These are phyloP conservation scores for Drosophila incognita DNA, from an alignment of 2,888 invertebrate genomes.

Conservation along the genomic window DNA sequence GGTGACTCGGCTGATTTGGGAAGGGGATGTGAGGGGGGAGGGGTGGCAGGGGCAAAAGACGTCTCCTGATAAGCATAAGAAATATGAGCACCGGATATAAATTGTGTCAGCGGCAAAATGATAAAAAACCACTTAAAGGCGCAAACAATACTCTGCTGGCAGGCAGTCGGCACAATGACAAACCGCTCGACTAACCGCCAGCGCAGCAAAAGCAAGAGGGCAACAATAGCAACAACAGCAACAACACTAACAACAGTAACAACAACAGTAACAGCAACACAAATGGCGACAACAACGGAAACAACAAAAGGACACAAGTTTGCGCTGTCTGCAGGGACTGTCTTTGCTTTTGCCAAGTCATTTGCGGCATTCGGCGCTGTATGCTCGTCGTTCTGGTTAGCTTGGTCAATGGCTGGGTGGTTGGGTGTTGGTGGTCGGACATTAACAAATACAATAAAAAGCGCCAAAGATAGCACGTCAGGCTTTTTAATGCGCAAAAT, in stretches of 20 bases:
- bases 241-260: constrained; percentile 57
- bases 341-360: constrained; percentile 71
- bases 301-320: constrained; percentile 79
- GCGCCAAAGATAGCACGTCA: constrained; percentile 81
- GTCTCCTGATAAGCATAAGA: constrained; percentile 83
- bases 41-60: constrained; percentile 14
- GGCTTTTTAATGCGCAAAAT: constrained; percentile 81
- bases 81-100: constrained; percentile 85
- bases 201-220: constrained; percentile 54
- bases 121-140: constrained; percentile 84
- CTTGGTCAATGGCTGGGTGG: neutral
- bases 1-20: neutral
- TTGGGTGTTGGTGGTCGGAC: constrained; percentile 51
- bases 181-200: constrained; percentile 81
- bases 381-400: constrained; percentile 16
- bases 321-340: constrained; percentile 56
- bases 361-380: constrained; percentile 68
- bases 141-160: constrained; percentile 81
- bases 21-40: neutral
- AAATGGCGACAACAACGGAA: constrained; percentile 64
- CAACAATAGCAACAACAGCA: constrained; percentile 35
- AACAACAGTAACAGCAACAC: constrained; percentile 54
- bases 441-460: constrained; percentile 80
- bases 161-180: constrained; percentile 76
- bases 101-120: constrained; percentile 84